These are phyloP conservation scores for Notarius quadriscutis DNA, from an alignment of 2,113 vertebrate species.

Conservation along the genomic window DNA sequence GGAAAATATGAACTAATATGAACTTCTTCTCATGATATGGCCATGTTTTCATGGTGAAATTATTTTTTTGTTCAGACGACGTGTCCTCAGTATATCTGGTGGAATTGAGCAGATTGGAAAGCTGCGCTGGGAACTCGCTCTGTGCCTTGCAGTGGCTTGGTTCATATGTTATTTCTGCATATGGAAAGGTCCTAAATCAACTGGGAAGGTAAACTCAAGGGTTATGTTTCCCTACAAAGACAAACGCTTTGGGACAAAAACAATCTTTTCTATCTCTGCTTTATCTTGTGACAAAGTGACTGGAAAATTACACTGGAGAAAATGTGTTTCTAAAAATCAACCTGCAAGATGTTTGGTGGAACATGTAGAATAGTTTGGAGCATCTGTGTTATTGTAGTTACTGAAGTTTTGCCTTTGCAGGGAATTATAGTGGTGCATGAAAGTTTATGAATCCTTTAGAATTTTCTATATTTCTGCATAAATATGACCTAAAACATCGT, in stretches of 20 bases:
- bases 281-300: neutral
- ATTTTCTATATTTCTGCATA: no score
- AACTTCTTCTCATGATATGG: neutral
- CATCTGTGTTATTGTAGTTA: neutral
- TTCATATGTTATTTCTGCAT: slow-evolving; percentile 99
- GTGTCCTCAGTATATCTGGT: slow-evolving; percentile 90
- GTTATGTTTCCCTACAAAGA: neutral
- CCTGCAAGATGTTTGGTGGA: neutral
- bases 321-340: neutral
- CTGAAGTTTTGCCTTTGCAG: neutral
- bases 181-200: slow-evolving; percentile 99
- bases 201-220: slow-evolving; percentile 84
- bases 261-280: neutral
- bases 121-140: slow-evolving; percentile 92
- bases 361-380: neutral
- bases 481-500: no score
- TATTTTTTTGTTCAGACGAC: slow-evolving; percentile 71
- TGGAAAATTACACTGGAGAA: neutral
- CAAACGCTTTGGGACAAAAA: neutral
- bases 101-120: slow-evolving; percentile 93
- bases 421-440: no score
- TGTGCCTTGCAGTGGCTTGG: slow-evolving; percentile 94
- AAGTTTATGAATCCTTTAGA: no score
- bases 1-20: neutral
- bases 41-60: neutral